Evolutionary conservation across 2,797 vertebrate species (phyloP), one percentile per base, ranked within the genome.

Genomic region (Anisognathus igniventris): DNA sequence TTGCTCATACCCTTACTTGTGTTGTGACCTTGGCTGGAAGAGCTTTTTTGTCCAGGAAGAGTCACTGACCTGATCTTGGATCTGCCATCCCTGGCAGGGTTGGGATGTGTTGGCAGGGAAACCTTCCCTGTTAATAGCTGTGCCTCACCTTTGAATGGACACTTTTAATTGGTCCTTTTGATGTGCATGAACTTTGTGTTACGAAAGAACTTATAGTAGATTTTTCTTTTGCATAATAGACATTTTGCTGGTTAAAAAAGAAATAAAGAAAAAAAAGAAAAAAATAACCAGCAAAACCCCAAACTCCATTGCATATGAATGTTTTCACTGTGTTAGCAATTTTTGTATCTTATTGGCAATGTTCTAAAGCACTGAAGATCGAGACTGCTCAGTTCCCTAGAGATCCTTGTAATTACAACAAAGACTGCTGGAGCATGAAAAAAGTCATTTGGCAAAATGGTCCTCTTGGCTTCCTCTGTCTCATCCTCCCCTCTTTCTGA

Each of bases 391-490:
- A 10, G 71, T 42, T 95, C 94, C 86, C 89, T 31, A 61, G 95
- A 96, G 90, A 80, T 42, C 56, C 71, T 68, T 7, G 5, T 86
- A 96, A 96, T 96, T 96, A 92, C 85, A 77, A 35, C 83, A 92
- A 45, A 73, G 87, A 88, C 84, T 96, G 92, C 91, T 92, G 86
- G 74, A 91, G 76, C 95, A 73, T 75, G 87, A 89, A 71, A 86
- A 64, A 92, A 93, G 75, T 85, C 60, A 83, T 95, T 94, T 96
- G 92, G 93, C 88, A 96, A 91, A 96, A 93, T 47, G 76, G 71
- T 86, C 85, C 70, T 78, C 78, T 95, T 94, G 92, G 93, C 94
- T 95, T 95, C 75, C 76, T 90, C 68, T 57, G 67, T 71, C 88
- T 93, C 91, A 50, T 73, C 80, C 70, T 85, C 83, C 48, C 61